phyloP scores from a whole-genome alignment of 2,797 vertebrate genomes.

The Bryconaethiops microstoma region DNA sequence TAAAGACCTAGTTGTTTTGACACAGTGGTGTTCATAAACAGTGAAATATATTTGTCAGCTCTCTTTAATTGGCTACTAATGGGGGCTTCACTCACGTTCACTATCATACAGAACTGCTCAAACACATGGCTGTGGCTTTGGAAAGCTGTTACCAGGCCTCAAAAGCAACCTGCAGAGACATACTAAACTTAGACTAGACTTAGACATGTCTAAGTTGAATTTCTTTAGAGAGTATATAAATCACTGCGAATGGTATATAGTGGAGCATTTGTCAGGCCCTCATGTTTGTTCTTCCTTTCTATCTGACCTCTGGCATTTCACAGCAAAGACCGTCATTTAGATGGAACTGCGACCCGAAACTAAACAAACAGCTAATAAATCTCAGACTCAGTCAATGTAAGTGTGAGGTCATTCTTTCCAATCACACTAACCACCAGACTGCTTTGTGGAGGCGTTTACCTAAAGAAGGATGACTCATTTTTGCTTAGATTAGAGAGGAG shows the following conservation, averaged over 20 bases:
- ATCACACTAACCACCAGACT: slow-evolving; percentile 13
- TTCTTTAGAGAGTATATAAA: not conserved
- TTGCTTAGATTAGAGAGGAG: slow-evolving; percentile 3
- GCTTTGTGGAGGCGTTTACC: slow-evolving; percentile 33
- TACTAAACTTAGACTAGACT: too few species aligned
- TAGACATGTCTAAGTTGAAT: not conserved
- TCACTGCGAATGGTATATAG: not conserved
- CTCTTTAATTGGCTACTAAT: slow-evolving; percentile 31
- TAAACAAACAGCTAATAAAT: slow-evolving; percentile 28
- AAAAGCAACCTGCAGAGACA: not conserved
- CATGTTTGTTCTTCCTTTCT: not conserved
- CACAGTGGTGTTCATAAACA: slow-evolving; percentile 40
- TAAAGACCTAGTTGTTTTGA: slow-evolving; percentile 32
- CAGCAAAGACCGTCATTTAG: slow-evolving; percentile 9
- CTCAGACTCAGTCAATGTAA: slow-evolving; percentile 22
- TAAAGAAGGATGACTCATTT: slow-evolving; percentile 40
- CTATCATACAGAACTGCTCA: not conserved
- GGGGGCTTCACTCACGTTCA: slow-evolving; percentile 6
- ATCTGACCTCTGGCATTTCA: slow-evolving; percentile 24
- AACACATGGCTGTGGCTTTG: not conserved
- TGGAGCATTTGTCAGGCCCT: not conserved
- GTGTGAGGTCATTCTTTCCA: slow-evolving; percentile 33
- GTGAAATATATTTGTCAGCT: slow-evolving; percentile 39
- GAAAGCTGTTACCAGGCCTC: not conserved
- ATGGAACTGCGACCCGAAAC: slow-evolving; percentile 33